phyloP scores from a whole-genome alignment of 2,888 invertebrate genomes.

The Syrphus vitripennis region DNA sequence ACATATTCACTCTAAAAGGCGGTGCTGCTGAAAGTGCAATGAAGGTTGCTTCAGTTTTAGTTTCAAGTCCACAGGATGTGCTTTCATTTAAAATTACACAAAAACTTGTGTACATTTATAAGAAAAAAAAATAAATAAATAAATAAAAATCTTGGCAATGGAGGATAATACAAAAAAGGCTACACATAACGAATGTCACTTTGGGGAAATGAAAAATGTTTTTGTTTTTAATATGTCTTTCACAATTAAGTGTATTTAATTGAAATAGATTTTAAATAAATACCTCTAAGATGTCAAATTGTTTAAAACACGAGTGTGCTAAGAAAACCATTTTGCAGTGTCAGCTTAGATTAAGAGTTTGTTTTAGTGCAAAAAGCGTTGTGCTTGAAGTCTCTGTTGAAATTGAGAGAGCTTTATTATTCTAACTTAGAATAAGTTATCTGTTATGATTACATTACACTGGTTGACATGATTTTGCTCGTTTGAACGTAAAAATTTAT shows the following conservation, averaged over 20 bases:
- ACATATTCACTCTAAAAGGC: slow-evolving; percentile 21
- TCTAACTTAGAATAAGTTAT: no score
- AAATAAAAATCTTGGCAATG: slow-evolving; percentile 5
- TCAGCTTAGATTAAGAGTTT: neutral
- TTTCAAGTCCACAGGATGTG: slow-evolving; percentile 25
- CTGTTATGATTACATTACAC: no score
- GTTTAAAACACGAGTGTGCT: neutral
- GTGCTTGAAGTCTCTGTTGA: no score
- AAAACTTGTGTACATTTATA: neutral
- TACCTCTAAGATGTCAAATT: neutral
- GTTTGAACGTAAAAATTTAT: no score
- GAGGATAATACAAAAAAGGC: neutral
- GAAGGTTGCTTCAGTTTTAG: slow-evolving; percentile 23
- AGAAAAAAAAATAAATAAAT: no score
- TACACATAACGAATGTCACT: neutral
- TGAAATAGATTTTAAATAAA: neutral
- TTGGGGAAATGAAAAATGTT: neutral
- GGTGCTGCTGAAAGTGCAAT: slow-evolving; percentile 10
- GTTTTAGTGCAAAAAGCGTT: neutral
- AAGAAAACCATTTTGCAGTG: neutral
- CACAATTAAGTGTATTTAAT: neutral
- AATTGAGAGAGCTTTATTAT: no score
- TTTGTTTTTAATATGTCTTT: neutral
- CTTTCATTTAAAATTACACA: slow-evolving; percentile 11
- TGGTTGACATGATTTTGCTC: no score